phyloP scores from a whole-genome alignment of 2,797 vertebrate species.

The Syngnathus acus region DNA sequence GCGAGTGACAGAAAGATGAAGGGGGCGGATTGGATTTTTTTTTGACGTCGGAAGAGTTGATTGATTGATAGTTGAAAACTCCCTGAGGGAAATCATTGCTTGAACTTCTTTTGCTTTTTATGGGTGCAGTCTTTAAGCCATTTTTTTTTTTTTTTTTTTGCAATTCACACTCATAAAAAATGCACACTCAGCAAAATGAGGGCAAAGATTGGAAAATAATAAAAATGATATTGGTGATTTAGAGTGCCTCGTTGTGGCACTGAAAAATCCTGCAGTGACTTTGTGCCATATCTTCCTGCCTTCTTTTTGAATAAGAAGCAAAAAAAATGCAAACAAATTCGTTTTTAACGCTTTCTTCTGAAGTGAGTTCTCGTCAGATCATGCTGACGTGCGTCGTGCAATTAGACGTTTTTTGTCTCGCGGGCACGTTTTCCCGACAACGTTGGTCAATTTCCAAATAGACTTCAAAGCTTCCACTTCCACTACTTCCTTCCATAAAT shows the following conservation, averaged over 20 bases:
- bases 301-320: no score
- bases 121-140: slow-evolving; percentile 24
- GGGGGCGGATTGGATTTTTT: slow-evolving; percentile 35
- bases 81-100: slow-evolving; percentile 24
- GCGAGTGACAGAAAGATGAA: slow-evolving; percentile 51
- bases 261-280: no score
- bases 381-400: no score
- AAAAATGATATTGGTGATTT: no score
- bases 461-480: not conserved
- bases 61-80: slow-evolving; percentile 48
- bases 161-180: not conserved
- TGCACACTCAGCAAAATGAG: not conserved
- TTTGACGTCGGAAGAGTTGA: slow-evolving; percentile 40
- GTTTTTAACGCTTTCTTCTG: no score
- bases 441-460: not conserved
- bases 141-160: not conserved
- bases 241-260: no score
- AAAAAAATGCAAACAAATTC: no score
- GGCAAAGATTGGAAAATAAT: not conserved
- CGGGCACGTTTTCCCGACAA: not conserved
- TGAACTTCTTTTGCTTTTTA: slow-evolving; percentile 44
- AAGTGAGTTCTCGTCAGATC: no score
- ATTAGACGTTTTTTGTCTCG: no score
- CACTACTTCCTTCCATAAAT: slow-evolving; percentile 1
- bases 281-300: no score